Evolutionary conservation across 1,140 invertebrate species (phyloP).

Genomic region (Hylaeus volcanicus): DNA sequence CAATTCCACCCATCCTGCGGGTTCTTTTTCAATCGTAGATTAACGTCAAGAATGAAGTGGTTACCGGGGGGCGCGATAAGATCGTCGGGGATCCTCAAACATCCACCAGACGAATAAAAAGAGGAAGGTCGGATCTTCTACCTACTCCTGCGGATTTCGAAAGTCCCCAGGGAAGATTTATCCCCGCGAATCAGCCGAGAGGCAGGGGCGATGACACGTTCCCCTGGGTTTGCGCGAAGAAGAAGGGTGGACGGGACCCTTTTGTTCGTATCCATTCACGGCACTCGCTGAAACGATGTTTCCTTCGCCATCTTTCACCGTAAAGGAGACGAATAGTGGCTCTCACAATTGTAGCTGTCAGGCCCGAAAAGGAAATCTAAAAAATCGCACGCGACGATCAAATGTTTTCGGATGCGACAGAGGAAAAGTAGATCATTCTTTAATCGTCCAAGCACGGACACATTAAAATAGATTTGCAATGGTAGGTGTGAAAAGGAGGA

Average conservation of each 20-base stretch:
- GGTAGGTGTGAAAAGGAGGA: too few relatives aligned
- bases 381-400: background rate
- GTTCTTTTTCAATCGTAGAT: constrained; percentile 14
- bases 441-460: too few relatives aligned
- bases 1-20: background rate
- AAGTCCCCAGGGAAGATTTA: constrained; percentile 53
- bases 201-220: constrained; percentile 53
- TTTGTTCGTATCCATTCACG: constrained; percentile 34
- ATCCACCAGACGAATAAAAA: constrained; percentile 38
- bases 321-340: constrained; percentile 25
- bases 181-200: constrained; percentile 46
- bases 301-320: constrained; percentile 29
- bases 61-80: constrained; percentile 42
- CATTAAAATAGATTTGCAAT: too few relatives aligned
- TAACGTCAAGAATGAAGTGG: constrained; percentile 13
- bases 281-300: constrained; percentile 24
- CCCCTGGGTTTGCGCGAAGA: constrained; percentile 31
- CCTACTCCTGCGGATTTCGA: constrained; percentile 37
- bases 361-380: background rate
- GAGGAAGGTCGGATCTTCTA: constrained; percentile 37
- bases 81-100: constrained; percentile 23
- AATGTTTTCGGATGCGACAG: background rate
- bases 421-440: too few relatives aligned
- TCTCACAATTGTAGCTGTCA: too few relatives aligned
- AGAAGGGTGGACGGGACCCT: background rate